Conservation (phyloP, 2,888 invertebrate species). For the Cynaeus angustus region DNA sequence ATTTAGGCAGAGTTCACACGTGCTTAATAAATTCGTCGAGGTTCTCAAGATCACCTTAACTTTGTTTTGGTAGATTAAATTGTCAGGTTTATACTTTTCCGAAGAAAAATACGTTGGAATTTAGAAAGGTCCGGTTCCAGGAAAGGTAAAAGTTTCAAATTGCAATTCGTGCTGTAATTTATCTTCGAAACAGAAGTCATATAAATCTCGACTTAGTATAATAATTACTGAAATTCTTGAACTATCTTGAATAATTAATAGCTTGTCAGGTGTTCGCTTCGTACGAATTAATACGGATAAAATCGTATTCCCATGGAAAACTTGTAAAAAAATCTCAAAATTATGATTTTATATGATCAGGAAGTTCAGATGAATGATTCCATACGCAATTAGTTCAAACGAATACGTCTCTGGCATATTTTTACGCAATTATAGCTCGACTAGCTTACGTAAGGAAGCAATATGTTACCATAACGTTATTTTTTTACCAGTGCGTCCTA, state of each 20-base stretch:
- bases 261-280: conserved; percentile 34
- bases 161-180: conserved; percentile 19
- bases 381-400: conserved; percentile 22
- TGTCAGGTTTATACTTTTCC: not conserved
- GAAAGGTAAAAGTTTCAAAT: conserved; percentile 16
- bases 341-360: conserved; percentile 41
- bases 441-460: conserved; percentile 36
- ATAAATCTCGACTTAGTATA: conserved; percentile 21
- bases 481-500: conserved; percentile 3
- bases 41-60: too few relatives aligned
- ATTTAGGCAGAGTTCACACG: conserved; percentile 24
- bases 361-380: conserved; percentile 44
- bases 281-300: conserved; percentile 33
- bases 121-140: conserved; percentile 19
- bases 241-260: conserved; percentile 36
- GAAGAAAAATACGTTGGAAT: conserved; percentile 7
- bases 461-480: conserved; percentile 21
- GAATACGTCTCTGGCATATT: conserved; percentile 30
- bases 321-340: conserved; percentile 31
- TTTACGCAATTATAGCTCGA: conserved; percentile 31
- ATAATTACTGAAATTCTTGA: conserved; percentile 31
- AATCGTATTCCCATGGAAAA: conserved; percentile 37
- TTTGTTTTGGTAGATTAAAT: too few relatives aligned
- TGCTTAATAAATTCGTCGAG: conserved; percentile 25
- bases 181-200: conserved; percentile 28